Evolutionary conservation across 2,113 vertebrate genomes (phyloP).

Genomic region (Globicephala melas): DNA sequence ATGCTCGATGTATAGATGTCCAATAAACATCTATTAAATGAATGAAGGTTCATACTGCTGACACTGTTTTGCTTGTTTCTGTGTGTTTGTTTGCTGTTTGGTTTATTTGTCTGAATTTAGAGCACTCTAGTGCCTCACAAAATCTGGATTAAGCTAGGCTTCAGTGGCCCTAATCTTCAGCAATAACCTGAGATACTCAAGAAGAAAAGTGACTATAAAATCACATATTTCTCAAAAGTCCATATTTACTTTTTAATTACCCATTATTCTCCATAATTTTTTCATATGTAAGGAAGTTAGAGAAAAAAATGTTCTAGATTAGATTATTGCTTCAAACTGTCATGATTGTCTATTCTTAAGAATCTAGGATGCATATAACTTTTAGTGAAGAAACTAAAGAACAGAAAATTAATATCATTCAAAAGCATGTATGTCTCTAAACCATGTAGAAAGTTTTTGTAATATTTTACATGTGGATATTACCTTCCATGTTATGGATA

Average conservation of each 20-base stretch:
- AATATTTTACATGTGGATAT: neutral
- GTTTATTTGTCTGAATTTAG: neutral
- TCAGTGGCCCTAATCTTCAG: neutral
- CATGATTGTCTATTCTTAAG: neutral
- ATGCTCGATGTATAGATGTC: neutral
- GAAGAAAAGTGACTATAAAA: neutral
- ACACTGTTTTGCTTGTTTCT: neutral
- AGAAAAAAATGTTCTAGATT: neutral
- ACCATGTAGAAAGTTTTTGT: neutral
- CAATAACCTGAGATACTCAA: neutral
- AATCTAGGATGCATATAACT: neutral
- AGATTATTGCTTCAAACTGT: neutral
- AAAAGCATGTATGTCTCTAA: neutral
- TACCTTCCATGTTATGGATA: neutral
- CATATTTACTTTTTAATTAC: neutral
- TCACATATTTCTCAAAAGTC: neutral
- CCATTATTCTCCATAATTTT: neutral
- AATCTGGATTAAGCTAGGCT: neutral
- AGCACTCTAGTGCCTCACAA: neutral
- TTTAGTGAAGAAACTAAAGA: neutral
- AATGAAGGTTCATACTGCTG: neutral
- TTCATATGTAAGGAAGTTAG: neutral
- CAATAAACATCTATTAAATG: neutral
- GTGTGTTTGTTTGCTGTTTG: neutral
- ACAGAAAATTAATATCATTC: neutral